phyloP scores from a whole-genome alignment of 2,888 invertebrate genomes.

The Andrena fulva region DNA sequence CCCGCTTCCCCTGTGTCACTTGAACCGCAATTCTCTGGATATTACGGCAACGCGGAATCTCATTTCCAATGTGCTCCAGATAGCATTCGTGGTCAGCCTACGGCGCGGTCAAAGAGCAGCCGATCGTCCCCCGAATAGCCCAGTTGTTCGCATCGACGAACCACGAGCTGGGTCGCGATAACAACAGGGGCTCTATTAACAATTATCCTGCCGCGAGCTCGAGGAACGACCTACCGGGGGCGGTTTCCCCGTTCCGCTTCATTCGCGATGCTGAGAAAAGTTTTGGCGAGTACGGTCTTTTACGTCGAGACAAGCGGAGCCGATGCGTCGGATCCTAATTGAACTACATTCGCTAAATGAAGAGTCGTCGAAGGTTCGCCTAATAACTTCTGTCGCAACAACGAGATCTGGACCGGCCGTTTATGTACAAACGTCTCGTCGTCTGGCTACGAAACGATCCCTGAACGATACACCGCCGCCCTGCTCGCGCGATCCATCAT shows the following conservation, averaged over 20 bases:
- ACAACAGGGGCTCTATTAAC: slow-evolving; percentile 15
- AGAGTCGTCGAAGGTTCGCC: slow-evolving; percentile 54
- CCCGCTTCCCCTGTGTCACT: slow-evolving; percentile 15
- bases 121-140: slow-evolving; percentile 17
- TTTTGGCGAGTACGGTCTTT: not conserved
- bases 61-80: slow-evolving; percentile 48
- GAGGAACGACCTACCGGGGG: not conserved
- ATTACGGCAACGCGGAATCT: slow-evolving; percentile 46
- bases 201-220: slow-evolving; percentile 13
- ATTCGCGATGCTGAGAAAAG: slow-evolving; percentile 15
- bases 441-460: slow-evolving; percentile 12
- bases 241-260: not conserved
- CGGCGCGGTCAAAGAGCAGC: slow-evolving; percentile 41
- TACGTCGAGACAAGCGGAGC: slow-evolving; percentile 44
- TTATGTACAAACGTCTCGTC: slow-evolving; percentile 52
- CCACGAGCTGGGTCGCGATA: slow-evolving; percentile 17
- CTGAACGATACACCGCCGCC: slow-evolving; percentile 29
- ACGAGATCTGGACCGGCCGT: slow-evolving; percentile 29
- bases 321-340: slow-evolving; percentile 57
- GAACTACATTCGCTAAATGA: slow-evolving; percentile 62
- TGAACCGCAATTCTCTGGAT: slow-evolving; percentile 45
- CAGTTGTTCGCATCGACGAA: slow-evolving; percentile 11
- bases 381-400: slow-evolving; percentile 24
- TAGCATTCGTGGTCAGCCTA: slow-evolving; percentile 47
- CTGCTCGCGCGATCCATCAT: slow-evolving; percentile 40